Percentiles rank a stretch among this genome's conserved stretches.
Evolutionary conservation across 2,113 vertebrate species (phyloP).

Genomic region (Gambusia holbrooki): DNA sequence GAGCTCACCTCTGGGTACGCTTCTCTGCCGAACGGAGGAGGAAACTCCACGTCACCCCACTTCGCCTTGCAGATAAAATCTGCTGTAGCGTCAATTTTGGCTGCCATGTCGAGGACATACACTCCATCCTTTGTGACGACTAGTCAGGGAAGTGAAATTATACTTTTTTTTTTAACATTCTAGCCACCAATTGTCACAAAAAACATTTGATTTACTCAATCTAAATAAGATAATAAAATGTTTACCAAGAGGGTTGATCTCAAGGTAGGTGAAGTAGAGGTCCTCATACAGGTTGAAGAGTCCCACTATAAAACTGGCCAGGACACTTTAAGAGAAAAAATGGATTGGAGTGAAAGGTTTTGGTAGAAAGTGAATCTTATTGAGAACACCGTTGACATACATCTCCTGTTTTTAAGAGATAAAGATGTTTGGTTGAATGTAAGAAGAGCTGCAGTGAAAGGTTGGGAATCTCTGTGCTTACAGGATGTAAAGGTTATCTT

Average conservation of each 20-base stretch:
- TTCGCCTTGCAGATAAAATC: constrained; percentile 98
- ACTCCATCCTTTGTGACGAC: constrained; percentile 88
- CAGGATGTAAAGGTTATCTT: background rate
- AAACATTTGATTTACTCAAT: background rate
- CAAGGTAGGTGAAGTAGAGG: constrained; percentile 96
- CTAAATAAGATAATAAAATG: background rate
- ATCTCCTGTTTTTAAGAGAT: background rate
- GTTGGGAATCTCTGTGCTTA: background rate
- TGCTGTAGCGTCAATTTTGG: constrained; percentile 94
- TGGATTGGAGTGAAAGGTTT: background rate
- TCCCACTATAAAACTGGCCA: constrained; percentile 91
- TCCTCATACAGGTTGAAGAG: constrained; percentile 96
- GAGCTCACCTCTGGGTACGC: constrained; percentile 93
- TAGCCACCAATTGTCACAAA: background rate
- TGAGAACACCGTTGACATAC: background rate
- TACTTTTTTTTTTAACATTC: background rate
- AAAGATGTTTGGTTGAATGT: background rate
- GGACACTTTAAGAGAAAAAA: constrained; percentile 76
- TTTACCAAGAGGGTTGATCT: constrained; percentile 98
- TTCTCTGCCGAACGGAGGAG: constrained; percentile 96
- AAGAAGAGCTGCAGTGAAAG: constrained; percentile 1
- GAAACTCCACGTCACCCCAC: constrained; percentile 96
- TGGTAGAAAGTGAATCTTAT: no score
- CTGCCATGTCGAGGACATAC: constrained; percentile 93
- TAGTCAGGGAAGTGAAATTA: constrained; percentile 53